Percentiles rank a stretch among this genome's conserved stretches.
Evolutionary conservation across 2,113 vertebrate genomes (phyloP).

Genomic region (Notechis scutatus): DNA sequence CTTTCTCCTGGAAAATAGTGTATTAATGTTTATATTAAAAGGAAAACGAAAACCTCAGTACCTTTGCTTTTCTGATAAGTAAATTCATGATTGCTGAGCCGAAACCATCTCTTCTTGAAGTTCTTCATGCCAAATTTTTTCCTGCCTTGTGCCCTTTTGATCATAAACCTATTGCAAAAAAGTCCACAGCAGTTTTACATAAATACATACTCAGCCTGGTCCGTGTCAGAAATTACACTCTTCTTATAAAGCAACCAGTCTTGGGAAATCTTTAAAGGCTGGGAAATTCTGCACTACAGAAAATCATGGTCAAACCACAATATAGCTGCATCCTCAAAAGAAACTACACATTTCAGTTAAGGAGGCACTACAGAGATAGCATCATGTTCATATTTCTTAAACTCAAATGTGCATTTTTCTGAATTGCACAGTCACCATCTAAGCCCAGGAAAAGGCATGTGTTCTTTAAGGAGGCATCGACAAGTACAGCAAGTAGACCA

Average conservation of each 20-base stretch:
- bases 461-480: neutral
- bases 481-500: neutral
- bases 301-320: neutral
- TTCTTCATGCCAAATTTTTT: constrained; percentile 98
- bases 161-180: constrained; percentile 84
- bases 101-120: constrained; percentile 98
- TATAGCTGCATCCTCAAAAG: neutral
- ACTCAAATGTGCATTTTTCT: neutral
- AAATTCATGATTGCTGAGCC: constrained; percentile 95
- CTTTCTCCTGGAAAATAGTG: neutral
- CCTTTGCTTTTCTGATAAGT: constrained; percentile 98
- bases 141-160: constrained; percentile 95
- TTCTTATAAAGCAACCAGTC: neutral
- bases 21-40: neutral
- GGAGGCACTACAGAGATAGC: neutral
- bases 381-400: neutral
- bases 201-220: neutral
- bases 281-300: neutral
- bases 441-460: neutral
- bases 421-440: neutral
- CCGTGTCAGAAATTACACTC: neutral
- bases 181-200: neutral
- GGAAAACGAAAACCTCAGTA: constrained; percentile 58
- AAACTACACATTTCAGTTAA: neutral
- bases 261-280: neutral